Base-by-base conservation (phyloP, 1,140 invertebrate genomes). In the Papilio dardanus region DNA sequence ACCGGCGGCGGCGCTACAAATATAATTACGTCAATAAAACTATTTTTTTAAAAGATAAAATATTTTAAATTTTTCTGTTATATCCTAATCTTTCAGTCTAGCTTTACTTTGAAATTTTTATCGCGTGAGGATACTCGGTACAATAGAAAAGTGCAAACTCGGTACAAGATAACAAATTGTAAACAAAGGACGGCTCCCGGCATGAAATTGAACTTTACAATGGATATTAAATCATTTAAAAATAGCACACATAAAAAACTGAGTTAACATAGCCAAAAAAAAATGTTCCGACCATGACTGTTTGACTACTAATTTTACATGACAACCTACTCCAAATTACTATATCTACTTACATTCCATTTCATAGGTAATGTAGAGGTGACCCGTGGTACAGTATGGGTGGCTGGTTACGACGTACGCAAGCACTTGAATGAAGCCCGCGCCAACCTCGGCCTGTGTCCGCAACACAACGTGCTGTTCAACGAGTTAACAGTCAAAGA, bases 381-480 rank as follows among this genome's bases (percentile, higher is more conserved):
- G 37, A 96, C 95, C 0, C 94, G 93, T 33, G 97, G 97, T 1
- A 95, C 94, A n/a, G 96, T 97, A 3, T 85, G 92, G 40, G 93
- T 98, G 2, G 95, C 96, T 79, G 96, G 96, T 19, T 95, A 95
- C 83, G 95, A 97, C 84, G 96, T 98, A 46, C 83, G 90, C 14
- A 93, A 81, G 3, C 90, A 96, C 66, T 92, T 94, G 14, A 80
- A 75, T 1, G 77, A 79, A 7, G 96, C 97, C 1, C 94, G 97
- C 24, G 89, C 94, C 40, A 96, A 96, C 76, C 91, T 98, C 1
- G 97, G 98, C 6, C 93, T 98, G 6, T 99, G 99, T 92, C 98
- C 98, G 10, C 99, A 99, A 90, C 97, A 99, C 88, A 98, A 99
- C 91, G 96, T 99, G 76, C 94, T 99, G 0, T 99, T 99, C 88